Percentiles rank a stretch among this genome's conserved stretches.
phyloP scores from a whole-genome alignment of 1,140 invertebrate genomes.

The Diploscapter pachys region DNA sequence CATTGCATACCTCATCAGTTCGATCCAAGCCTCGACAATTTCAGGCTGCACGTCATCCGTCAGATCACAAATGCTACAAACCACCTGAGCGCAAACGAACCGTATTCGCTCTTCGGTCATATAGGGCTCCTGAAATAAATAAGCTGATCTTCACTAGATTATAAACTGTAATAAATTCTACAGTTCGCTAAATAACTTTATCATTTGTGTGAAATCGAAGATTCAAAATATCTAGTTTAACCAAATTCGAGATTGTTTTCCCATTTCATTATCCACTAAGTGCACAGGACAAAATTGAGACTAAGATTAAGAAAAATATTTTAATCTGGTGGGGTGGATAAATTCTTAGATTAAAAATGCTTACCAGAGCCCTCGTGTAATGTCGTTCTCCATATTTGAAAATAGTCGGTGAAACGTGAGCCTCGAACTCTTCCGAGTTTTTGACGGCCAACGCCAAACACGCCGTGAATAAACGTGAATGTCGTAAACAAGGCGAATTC shows the following conservation, averaged over 20 bases:
- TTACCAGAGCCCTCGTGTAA: constrained; percentile 24
- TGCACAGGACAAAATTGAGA: too few species aligned
- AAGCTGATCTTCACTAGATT: not conserved
- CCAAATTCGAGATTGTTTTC: too few species aligned
- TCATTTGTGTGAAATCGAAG: too few species aligned
- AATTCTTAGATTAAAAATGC: not conserved
- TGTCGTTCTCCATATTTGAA: constrained; percentile 40
- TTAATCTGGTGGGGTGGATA: too few species aligned
- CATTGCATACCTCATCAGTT: constrained; percentile 33
- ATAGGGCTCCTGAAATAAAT: constrained; percentile 22
- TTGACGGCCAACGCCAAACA: constrained; percentile 41
- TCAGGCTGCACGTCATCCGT: constrained; percentile 31
- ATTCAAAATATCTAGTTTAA: too few species aligned
- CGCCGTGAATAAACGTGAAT: constrained; percentile 37
- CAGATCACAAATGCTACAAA: constrained; percentile 41
- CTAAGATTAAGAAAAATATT: too few species aligned
- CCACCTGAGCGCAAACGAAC: constrained; percentile 42
- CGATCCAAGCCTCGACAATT: constrained; percentile 39
- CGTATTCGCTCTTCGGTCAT: constrained; percentile 42
- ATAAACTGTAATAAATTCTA: constrained; percentile 12
- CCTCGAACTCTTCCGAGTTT: constrained; percentile 44
- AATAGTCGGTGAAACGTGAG: constrained; percentile 41
- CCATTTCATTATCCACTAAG: too few species aligned
- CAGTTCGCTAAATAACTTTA: not conserved
- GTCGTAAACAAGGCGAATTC: constrained; percentile 28